Conservation (phyloP, 2,888 invertebrate species). For the Ophonus ardosiacus region DNA sequence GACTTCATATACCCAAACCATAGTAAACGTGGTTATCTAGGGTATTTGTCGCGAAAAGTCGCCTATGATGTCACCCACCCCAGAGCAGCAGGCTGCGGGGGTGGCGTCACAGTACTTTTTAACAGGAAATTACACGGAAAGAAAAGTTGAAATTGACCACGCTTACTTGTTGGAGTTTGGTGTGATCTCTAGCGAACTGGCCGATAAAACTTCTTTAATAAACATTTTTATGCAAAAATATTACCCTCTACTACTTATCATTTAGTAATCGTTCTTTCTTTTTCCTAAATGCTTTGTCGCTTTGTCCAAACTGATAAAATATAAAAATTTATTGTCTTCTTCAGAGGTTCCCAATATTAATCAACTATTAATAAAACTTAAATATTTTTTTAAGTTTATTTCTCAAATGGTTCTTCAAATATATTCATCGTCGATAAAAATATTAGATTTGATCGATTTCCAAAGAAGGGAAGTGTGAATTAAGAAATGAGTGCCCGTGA, state of each 20-base stretch:
- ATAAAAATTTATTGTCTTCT: background rate
- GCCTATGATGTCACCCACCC: too few species aligned
- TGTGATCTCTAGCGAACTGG: constrained; percentile 28
- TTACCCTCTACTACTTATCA: constrained; percentile 31
- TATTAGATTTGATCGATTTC: too few species aligned
- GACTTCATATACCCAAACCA: too few species aligned
- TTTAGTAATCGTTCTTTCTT: constrained; percentile 22
- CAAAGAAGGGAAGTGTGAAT: too few species aligned
- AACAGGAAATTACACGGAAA: constrained; percentile 61
- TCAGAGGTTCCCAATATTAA: background rate
- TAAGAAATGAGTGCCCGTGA: too few species aligned
- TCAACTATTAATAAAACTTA: background rate
- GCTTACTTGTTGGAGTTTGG: constrained; percentile 2
- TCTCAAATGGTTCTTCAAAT: too few species aligned
- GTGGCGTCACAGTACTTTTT: too few species aligned
- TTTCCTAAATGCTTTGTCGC: background rate
- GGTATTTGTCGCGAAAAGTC: too few species aligned
- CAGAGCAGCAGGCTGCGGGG: too few species aligned
- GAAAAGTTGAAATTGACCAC: constrained; percentile 60
- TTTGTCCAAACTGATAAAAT: background rate
- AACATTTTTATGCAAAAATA: constrained; percentile 54
- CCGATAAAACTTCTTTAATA: constrained; percentile 58
- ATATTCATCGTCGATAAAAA: too few species aligned
- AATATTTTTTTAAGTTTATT: too few species aligned
- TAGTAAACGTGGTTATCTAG: too few species aligned